phyloP scores from a whole-genome alignment of 2,888 invertebrate species.

The Drosophila mulleri region DNA sequence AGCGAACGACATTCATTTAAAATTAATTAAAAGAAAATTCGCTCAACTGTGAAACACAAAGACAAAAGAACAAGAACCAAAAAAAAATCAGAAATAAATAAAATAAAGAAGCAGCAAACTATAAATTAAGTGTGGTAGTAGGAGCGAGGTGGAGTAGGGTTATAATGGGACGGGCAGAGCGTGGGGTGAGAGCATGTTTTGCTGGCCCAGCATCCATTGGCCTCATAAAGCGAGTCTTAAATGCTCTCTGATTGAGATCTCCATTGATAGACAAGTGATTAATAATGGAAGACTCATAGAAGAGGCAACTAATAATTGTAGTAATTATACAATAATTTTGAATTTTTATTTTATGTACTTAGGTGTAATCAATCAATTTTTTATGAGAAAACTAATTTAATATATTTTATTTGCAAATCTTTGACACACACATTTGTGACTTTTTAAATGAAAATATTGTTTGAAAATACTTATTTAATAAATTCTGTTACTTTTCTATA shows the following conservation, averaged over 20 bases:
- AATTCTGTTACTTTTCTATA: no score
- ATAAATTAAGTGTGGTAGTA: slow-evolving; percentile 32
- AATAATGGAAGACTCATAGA: neutral
- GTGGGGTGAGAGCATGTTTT: slow-evolving; percentile 4
- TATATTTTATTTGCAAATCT: no score
- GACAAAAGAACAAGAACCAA: slow-evolving; percentile 70
- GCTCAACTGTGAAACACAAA: slow-evolving; percentile 79
- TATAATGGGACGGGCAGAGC: neutral
- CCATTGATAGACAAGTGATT: slow-evolving; percentile 19
- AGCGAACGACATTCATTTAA: slow-evolving; percentile 80
- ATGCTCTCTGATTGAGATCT: slow-evolving; percentile 27
- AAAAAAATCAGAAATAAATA: neutral
- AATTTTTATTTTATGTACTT: no score
- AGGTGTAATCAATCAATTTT: no score
- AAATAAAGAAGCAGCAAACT: neutral
- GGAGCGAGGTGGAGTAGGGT: neutral
- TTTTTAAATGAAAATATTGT: no score
- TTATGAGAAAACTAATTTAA: no score
- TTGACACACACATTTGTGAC: no score
- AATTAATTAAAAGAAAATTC: slow-evolving; percentile 82
- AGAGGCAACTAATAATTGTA: neutral
- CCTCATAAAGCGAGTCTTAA: slow-evolving; percentile 9
- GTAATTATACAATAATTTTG: no score
- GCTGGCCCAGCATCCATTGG: neutral
- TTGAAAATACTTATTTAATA: no score